A percentile compares a stretch with the other conserved stretches of the same genome.
phyloP scores from a whole-genome alignment of 2,797 vertebrate genomes.

The Pterois miles region DNA sequence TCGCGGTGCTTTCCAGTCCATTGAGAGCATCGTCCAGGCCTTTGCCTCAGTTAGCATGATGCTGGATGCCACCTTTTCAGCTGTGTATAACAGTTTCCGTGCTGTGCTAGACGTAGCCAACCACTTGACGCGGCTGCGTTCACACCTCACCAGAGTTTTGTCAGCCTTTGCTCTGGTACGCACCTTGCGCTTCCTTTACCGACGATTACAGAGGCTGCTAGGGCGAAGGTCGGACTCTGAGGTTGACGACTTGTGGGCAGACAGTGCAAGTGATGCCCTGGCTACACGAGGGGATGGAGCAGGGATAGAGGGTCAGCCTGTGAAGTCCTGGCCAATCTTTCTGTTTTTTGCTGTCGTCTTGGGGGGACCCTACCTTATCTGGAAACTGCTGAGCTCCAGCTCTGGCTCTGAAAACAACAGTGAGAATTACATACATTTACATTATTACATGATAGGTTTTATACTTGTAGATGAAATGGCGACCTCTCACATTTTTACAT shows the following conservation, averaged over 20 bases:
- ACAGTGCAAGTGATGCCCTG: conserved; percentile 87
- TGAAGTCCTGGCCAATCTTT: conserved; percentile 98
- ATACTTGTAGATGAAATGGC: neutral
- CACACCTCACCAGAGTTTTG: conserved; percentile 95
- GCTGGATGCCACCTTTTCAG: conserved; percentile 98
- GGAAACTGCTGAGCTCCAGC: conserved; percentile 92
- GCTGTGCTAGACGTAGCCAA: conserved; percentile 97
- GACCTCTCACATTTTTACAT: neutral
- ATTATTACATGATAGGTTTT: too few relatives aligned
- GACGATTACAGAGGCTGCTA: conserved; percentile 87
- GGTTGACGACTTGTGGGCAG: conserved; percentile 93
- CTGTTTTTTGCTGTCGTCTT: conserved; percentile 95
- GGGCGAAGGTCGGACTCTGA: conserved; percentile 87
- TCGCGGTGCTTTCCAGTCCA: conserved; percentile 96
- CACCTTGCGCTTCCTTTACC: conserved; percentile 92
- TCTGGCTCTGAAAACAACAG: conserved; percentile 84
- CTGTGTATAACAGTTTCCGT: conserved; percentile 97
- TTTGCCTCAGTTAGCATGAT: conserved; percentile 98
- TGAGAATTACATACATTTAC: too few relatives aligned
- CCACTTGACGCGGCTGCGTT: conserved; percentile 93
- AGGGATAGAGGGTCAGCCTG: conserved; percentile 69
- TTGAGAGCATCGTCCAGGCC: conserved; percentile 98
- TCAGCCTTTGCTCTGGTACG: conserved; percentile 96
- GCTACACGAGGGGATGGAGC: conserved; percentile 71
- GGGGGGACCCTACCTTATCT: conserved; percentile 97